These are phyloP conservation scores for Paguma larvata DNA, from an alignment of 2,797 vertebrate species.

Conservation along the genomic window DNA sequence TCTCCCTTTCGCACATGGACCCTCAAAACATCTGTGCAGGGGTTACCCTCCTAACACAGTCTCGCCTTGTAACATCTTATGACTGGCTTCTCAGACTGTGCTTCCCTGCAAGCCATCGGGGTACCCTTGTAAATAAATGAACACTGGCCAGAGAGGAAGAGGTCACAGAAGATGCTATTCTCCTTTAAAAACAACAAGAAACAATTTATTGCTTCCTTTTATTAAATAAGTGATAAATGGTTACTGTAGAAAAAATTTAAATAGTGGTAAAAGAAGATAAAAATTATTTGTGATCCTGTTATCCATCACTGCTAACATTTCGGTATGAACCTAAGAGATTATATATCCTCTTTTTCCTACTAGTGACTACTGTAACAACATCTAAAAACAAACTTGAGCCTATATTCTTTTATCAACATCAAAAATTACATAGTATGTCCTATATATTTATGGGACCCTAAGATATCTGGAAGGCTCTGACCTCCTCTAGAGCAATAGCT, in stretches of 20 bases:
- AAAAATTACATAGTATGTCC: constrained; percentile 9
- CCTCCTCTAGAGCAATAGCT: not conserved
- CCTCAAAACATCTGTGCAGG: not conserved
- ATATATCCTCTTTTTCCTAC: not conserved
- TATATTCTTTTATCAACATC: constrained; percentile 7
- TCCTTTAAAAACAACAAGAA: not conserved
- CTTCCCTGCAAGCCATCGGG: not conserved
- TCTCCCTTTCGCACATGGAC: not conserved
- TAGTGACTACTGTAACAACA: not conserved
- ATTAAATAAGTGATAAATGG: not conserved
- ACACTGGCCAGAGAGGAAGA: not conserved
- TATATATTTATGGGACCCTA: not conserved
- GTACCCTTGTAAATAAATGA: not conserved
- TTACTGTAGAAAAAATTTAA: constrained; percentile 42
- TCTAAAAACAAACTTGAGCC: not conserved
- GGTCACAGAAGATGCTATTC: not conserved
- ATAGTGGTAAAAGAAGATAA: constrained; percentile 44
- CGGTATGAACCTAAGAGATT: not conserved
- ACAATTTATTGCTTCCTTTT: constrained; percentile 25
- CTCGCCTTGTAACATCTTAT: no score
- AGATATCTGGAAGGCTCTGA: not conserved
- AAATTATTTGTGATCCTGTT: constrained; percentile 20
- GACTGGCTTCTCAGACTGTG: not conserved
- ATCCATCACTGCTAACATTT: constrained; percentile 24
- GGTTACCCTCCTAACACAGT: not conserved